These are phyloP conservation scores for Coluber constrictor DNA, from an alignment of 2,797 vertebrate genomes.

Conservation along the genomic window DNA sequence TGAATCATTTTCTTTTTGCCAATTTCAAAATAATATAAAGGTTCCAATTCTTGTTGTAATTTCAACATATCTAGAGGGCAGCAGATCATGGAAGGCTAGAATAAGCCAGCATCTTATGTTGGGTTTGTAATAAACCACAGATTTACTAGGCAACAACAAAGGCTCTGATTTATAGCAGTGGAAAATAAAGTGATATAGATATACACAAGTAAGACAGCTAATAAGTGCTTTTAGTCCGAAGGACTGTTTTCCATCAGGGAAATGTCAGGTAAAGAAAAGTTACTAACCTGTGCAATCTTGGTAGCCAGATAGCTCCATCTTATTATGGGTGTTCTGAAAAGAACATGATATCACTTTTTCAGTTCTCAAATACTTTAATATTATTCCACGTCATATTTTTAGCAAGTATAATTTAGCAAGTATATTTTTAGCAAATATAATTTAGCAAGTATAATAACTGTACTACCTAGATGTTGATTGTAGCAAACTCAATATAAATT, in stretches of 20 bases:
- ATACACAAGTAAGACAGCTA: neutral
- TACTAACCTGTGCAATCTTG: conserved; percentile 88
- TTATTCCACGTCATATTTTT: neutral
- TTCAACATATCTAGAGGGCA: neutral
- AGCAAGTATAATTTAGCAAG: neutral
- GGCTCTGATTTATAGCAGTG: neutral
- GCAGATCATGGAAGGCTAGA: neutral
- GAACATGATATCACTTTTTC: conserved; percentile 11
- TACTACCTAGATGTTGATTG: neutral
- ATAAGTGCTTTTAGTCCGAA: neutral
- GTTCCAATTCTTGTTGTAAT: neutral
- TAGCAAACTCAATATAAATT: neutral
- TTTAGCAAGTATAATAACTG: neutral
- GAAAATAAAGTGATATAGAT: neutral
- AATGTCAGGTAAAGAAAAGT: neutral
- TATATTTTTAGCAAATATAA: neutral
- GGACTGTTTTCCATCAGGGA: neutral
- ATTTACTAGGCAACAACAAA: neutral
- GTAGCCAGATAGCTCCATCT: conserved; percentile 92
- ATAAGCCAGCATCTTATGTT: neutral
- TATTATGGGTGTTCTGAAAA: conserved; percentile 81
- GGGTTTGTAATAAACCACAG: neutral
- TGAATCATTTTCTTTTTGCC: neutral
- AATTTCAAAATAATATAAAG: neutral
- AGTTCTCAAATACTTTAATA: neutral